phyloP scores from a whole-genome alignment of 2,888 invertebrate genomes.

The Chrysopilus asiliformis region DNA sequence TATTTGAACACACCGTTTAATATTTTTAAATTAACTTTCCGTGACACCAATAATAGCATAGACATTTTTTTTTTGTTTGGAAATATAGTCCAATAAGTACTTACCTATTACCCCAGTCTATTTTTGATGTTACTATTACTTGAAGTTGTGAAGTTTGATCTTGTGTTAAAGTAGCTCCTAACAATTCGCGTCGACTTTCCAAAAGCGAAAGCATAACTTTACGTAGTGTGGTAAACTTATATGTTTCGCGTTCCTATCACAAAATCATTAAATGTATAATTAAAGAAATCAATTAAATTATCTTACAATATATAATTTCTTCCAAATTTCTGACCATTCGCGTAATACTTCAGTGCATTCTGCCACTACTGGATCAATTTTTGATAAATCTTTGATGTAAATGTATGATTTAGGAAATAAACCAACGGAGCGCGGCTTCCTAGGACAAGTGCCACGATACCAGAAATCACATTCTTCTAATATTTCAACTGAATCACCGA shows the following conservation, averaged over 20 bases:
- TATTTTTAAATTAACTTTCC: no score
- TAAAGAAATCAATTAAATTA: slow-evolving; percentile 6
- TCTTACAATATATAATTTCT: slow-evolving; percentile 78
- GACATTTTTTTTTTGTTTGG: background rate
- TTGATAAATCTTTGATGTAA: slow-evolving; percentile 71
- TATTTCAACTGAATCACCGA: slow-evolving; percentile 86
- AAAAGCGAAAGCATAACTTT: slow-evolving; percentile 84
- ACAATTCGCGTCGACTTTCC: slow-evolving; percentile 69
- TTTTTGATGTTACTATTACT: slow-evolving; percentile 75
- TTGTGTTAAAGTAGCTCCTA: slow-evolving; percentile 80
- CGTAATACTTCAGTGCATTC: slow-evolving; percentile 83
- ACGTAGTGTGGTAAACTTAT: slow-evolving; percentile 72
- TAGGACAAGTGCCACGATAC: slow-evolving; percentile 77
- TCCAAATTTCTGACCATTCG: slow-evolving; percentile 92
- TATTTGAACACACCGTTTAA: no score
- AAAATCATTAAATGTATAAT: slow-evolving; percentile 4
- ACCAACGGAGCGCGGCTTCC: slow-evolving; percentile 47
- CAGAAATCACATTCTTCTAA: slow-evolving; percentile 80
- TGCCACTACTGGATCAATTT: slow-evolving; percentile 79
- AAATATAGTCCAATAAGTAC: slow-evolving; percentile 23
- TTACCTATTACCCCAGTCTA: slow-evolving; percentile 95
- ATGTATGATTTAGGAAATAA: slow-evolving; percentile 77
- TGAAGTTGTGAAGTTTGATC: slow-evolving; percentile 81
- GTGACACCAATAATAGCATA: background rate
- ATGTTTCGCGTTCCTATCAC: slow-evolving; percentile 62